These are phyloP conservation scores for Agonopterix arenella DNA, from an alignment of 2,888 invertebrate genomes.

Conservation along the genomic window DNA sequence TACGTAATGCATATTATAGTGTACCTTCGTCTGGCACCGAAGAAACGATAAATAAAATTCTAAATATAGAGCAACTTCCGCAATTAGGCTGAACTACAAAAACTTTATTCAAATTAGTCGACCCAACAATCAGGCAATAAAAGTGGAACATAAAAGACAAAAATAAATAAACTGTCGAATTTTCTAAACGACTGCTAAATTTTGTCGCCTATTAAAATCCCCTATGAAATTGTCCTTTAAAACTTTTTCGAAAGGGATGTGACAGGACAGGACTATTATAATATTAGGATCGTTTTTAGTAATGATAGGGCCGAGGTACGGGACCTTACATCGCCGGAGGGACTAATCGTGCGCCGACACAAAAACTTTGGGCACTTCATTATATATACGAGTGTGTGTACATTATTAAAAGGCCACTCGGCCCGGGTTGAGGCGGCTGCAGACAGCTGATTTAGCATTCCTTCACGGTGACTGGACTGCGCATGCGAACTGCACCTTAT, in stretches of 20 bases:
- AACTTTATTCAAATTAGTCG: conserved; percentile 25
- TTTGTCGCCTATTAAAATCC: conserved; percentile 53
- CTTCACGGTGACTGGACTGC: conserved; percentile 18
- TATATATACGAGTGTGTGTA: conserved; percentile 22
- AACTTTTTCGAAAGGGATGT: conserved; percentile 61
- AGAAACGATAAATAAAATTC: too few relatives aligned
- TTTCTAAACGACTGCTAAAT: conserved; percentile 62
- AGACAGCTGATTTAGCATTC: conserved; percentile 51
- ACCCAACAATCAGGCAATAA: conserved; percentile 24
- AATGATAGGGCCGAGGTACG: conserved; percentile 66
- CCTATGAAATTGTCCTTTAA: conserved; percentile 65
- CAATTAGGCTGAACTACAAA: conserved; percentile 26
- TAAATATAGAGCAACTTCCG: conserved; percentile 20
- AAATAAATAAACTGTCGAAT: conserved; percentile 48
- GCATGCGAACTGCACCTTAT: neutral
- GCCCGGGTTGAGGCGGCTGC: conserved; percentile 15
- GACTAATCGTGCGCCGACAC: conserved; percentile 52
- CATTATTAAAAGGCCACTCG: conserved; percentile 22
- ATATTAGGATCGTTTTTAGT: conserved; percentile 73
- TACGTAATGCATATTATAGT: too few relatives aligned
- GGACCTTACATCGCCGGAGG: conserved; percentile 61
- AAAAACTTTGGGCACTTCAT: conserved; percentile 68
- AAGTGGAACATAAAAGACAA: conserved; percentile 32
- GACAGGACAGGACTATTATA: conserved; percentile 75
- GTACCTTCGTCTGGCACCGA: too few relatives aligned